Base-by-base conservation (phyloP, 1,140 invertebrate genomes). In the Colletes gigas region DNA sequence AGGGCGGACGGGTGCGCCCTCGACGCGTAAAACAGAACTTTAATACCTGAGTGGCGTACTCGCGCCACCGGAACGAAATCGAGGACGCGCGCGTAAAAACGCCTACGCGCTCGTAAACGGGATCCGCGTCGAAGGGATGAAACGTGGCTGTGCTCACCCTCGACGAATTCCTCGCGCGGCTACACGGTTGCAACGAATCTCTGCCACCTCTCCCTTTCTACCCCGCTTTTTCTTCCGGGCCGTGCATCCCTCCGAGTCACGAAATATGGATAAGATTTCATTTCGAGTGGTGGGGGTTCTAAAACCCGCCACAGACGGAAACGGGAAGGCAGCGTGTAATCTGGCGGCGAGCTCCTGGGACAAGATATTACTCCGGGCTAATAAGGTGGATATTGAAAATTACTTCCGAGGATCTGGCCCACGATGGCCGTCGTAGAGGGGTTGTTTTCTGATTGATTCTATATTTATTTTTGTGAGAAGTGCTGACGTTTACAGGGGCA, bases 381-480 rank as follows among this genome's bases (percentile, higher is more conserved):
- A 89, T 85, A 89, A 88, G 87, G 81, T 85, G 85, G 79, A 88
- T 88, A 87, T 88, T 87, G 81, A 86, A 88, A 89, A 88, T 82
- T 87, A 85, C 54, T 80, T 9, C 81, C 41, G 67, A 30, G 39
- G 47, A 65, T 47, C 41, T 39, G 30, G 30, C 30, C 30, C 30
- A 30, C 30, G 30, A 7, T 55, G 3, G 3, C 14, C 39, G 10
- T 1, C 44, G 50, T 17, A n/a, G 19, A 21, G 50, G 47, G 19
- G 17, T 47, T 66, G 63, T 47, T 66, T n/a, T 12, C 17, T n/a
- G 41, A 5, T 4, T 1, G 44, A 44, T n/a, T 66, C 14, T 7
- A 47, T 47, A n/a, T 44, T n/a, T n/a, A 12, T 8, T 39, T 62
- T 12, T 7, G 63, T 3, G 39, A 17, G 17, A 66, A 47, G 41